Evolutionary conservation across 2,888 invertebrate genomes (phyloP).

Genomic region (Leptura quadrifasciata): DNA sequence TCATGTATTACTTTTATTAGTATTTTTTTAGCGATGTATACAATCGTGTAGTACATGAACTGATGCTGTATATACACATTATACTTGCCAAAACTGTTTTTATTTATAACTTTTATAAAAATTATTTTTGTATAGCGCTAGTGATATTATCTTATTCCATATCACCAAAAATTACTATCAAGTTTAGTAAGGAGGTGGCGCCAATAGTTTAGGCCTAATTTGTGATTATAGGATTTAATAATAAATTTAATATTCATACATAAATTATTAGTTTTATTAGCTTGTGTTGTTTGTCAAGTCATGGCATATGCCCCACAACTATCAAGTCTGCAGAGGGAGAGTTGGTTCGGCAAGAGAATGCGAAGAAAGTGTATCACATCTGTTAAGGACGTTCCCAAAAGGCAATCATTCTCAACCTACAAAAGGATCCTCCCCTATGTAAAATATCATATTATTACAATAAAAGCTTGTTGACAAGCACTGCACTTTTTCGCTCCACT

Average conservation of each 20-base stretch:
- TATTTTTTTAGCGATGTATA: slow-evolving; percentile 39
- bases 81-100: slow-evolving; percentile 35
- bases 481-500: too few relatives aligned
- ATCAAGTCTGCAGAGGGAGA: too few relatives aligned
- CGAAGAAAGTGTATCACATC: too few relatives aligned
- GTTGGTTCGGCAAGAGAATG: too few relatives aligned
- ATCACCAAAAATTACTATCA: slow-evolving; percentile 23
- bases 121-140: slow-evolving; percentile 38
- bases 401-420: too few relatives aligned
- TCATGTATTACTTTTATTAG: slow-evolving; percentile 8
- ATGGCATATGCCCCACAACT: too few relatives aligned
- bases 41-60: slow-evolving; percentile 39
- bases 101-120: slow-evolving; percentile 20
- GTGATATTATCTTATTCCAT: slow-evolving; percentile 24
- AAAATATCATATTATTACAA: too few relatives aligned
- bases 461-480: too few relatives aligned
- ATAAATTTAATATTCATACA: slow-evolving; percentile 32
- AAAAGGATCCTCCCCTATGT: too few relatives aligned
- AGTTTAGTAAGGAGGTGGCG: slow-evolving; percentile 27
- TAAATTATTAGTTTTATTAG: slow-evolving; percentile 13
- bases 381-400: too few relatives aligned
- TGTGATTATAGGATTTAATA: slow-evolving; percentile 36
- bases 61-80: slow-evolving; percentile 41
- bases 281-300: not conserved
- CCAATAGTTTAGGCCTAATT: slow-evolving; percentile 45